Evolutionary conservation across 2,113 vertebrate species (phyloP).

Genomic region (Scophthalmus maximus): DNA sequence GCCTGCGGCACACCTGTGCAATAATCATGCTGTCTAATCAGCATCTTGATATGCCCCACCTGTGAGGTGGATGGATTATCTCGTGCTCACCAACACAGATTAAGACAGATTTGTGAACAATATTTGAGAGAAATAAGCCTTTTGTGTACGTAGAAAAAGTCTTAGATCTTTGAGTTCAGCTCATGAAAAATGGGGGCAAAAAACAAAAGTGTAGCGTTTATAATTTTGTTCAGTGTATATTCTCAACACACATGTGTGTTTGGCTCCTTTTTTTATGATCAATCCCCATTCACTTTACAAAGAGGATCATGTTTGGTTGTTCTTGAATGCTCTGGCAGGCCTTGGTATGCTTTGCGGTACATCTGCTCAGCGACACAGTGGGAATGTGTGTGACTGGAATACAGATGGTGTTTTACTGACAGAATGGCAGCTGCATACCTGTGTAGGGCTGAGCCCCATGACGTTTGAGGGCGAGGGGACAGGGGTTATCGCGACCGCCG

Average conservation of each 20-base stretch:
- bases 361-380: slow-evolving; percentile 23
- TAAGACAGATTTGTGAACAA: too few relatives aligned
- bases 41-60: too few relatives aligned
- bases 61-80: too few relatives aligned
- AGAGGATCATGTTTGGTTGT: background rate
- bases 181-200: too few relatives aligned
- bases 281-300: background rate
- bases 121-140: too few relatives aligned
- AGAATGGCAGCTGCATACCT: slow-evolving; percentile 32
- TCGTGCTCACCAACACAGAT: too few relatives aligned
- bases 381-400: slow-evolving; percentile 59
- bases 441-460: slow-evolving; percentile 10
- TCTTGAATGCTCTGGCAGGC: background rate
- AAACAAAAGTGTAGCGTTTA: too few relatives aligned
- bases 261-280: background rate
- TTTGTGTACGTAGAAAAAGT: too few relatives aligned
- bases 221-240: too few relatives aligned
- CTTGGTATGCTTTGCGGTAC: slow-evolving; percentile 42
- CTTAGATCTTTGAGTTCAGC: too few relatives aligned
- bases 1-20: too few relatives aligned
- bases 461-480: slow-evolving; percentile 28
- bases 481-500: slow-evolving; percentile 25
- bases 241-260: background rate
- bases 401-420: slow-evolving; percentile 44
- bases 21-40: too few relatives aligned